Base-by-base conservation (phyloP, 1,140 invertebrate genomes). In the Drosophila azteca region DNA sequence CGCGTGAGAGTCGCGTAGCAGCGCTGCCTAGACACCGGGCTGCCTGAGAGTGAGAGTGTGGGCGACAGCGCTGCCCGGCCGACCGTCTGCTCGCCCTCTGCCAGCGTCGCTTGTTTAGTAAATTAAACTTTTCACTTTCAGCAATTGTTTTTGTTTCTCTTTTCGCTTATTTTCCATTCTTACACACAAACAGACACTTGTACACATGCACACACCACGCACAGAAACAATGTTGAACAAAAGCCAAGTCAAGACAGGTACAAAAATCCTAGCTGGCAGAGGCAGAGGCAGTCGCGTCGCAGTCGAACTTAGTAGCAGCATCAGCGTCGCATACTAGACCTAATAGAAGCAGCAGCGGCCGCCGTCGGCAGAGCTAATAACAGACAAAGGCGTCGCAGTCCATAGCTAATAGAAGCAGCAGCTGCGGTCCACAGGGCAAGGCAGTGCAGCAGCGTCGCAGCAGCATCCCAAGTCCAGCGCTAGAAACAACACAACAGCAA, bases 61-160 rank as follows among this genome's bases (percentile, higher is more conserved):
- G 53, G 15, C 24, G 35, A 39, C 35, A 39, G 35, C 20, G 51
- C 35, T 72, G 55, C 51, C 57, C 0, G 31, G 11, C 35, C 11
- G 11, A 3, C 35, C 8, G 31, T 8, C 8, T 39, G 35, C 35
- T 3, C 35, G 35, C 35, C 11, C 35, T 39, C 35, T 39, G 35
- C 35, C 35, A 39, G 5, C 35, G 48, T 29, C 70, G 71, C 72
- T 88, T 83, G 64, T 88, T 88, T 87, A 83, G 79, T 87, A 87
- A 87, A 87, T 87, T 87, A 88, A 87, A 79, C 83, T 88, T 87
- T 87, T 87, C 83, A 87, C 83, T 87, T 87, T 87, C 84, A 60
- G 74, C 62, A 77, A 85, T 79, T 60, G 57, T 68, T 76, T 76
- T 77, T 64, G 31, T 77, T 48, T 55, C 22, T 65, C 17, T 59